Percentiles rank a stretch among this genome's conserved stretches.
Conservation (phyloP, 2,113 vertebrate species). For the Lepus timidus region DNA sequence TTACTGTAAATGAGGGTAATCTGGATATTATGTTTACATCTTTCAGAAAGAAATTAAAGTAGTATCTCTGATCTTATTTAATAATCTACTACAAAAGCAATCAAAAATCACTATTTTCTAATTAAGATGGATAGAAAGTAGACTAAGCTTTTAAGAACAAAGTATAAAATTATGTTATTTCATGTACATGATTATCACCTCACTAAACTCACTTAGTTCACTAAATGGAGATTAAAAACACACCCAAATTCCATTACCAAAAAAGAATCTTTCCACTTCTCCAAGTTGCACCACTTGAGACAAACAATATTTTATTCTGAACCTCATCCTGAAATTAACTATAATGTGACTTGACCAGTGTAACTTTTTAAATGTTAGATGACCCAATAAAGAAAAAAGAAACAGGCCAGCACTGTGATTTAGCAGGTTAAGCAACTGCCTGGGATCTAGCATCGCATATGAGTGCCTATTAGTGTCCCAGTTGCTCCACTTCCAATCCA, state of each 20-base stretch:
- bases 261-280: constrained; percentile 31
- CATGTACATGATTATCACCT: not conserved
- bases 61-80: constrained; percentile 40
- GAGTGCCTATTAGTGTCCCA: too few relatives aligned
- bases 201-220: constrained; percentile 19
- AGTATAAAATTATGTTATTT: constrained; percentile 8
- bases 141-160: not conserved
- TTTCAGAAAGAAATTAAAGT: constrained; percentile 60
- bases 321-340: constrained; percentile 16
- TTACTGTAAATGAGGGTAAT: constrained; percentile 41
- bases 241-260: constrained; percentile 33
- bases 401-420: too few relatives aligned
- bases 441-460: too few relatives aligned
- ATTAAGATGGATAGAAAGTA: constrained; percentile 34
- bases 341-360: not conserved
- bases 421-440: too few relatives aligned
- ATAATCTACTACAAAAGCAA: constrained; percentile 57
- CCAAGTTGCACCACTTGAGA: not conserved
- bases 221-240: constrained; percentile 47
- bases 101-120: constrained; percentile 53
- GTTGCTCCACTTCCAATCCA: too few relatives aligned
- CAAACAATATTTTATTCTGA: constrained; percentile 59
- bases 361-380: constrained; percentile 51
- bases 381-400: constrained; percentile 32
- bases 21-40: not conserved